Conservation (phyloP, 2,113 vertebrate genomes). For the Cercocebus atys region DNA sequence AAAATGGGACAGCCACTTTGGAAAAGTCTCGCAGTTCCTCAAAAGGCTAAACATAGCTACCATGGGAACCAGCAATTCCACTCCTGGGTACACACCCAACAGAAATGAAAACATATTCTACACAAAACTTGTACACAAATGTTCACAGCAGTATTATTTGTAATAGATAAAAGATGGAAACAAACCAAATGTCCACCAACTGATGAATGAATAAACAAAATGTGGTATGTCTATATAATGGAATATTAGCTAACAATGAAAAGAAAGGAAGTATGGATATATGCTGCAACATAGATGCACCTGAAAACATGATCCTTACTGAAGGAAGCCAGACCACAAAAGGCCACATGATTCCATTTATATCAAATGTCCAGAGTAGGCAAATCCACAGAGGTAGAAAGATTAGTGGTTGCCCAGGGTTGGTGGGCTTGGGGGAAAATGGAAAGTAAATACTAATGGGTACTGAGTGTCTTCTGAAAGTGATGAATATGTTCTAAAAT, state of each 20-base stretch:
- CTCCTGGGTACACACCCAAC: neutral
- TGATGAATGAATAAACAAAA: neutral
- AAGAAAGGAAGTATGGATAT: neutral
- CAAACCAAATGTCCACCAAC: neutral
- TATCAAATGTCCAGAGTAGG: neutral
- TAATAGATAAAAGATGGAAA: neutral
- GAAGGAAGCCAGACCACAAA: neutral
- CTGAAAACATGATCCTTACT: neutral
- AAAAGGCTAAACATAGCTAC: neutral
- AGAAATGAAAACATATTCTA: neutral
- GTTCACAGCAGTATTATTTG: neutral
- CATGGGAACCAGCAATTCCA: neutral
- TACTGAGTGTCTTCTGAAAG: neutral
- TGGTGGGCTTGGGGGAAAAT: neutral
- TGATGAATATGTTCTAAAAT: neutral
- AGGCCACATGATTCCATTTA: neutral
- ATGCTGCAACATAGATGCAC: neutral
- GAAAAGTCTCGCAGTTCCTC: neutral
- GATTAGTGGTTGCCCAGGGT: neutral
- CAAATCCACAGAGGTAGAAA: slow-evolving; percentile 20
- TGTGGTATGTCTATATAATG: neutral
- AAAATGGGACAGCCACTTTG: neutral
- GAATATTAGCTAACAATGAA: neutral
- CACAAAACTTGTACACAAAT: neutral
- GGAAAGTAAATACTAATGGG: neutral